A percentile compares a stretch with the other conserved stretches of the same genome.
Evolutionary conservation across 2,888 invertebrate species (phyloP).

Genomic region (Podotricha telesiphe): DNA sequence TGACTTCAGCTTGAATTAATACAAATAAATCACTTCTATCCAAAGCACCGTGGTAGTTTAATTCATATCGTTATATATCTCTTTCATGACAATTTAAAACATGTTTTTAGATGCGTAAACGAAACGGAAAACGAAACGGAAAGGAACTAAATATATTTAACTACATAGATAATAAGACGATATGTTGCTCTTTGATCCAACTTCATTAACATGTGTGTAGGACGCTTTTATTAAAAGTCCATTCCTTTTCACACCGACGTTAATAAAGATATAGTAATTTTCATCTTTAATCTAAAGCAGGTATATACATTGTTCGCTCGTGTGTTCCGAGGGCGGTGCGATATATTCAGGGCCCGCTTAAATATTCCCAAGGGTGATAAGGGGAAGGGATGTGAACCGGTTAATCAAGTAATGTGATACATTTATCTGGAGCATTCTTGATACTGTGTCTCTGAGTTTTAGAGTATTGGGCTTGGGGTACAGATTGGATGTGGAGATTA

Average conservation of each 20-base stretch:
- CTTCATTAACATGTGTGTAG: slow-evolving; percentile 16
- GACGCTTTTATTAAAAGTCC: slow-evolving; percentile 24
- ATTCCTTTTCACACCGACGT: slow-evolving; percentile 44
- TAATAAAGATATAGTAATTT: slow-evolving; percentile 75
- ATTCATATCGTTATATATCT: slow-evolving; percentile 1
- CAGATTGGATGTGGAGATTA: slow-evolving; percentile 58
- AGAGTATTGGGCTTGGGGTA: slow-evolving; percentile 74
- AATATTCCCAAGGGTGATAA: slow-evolving; percentile 82
- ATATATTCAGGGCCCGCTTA: slow-evolving; percentile 81
- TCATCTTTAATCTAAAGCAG: slow-evolving; percentile 72
- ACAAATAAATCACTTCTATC: slow-evolving; percentile 10
- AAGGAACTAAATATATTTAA: not conserved
- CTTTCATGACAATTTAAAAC: not conserved
- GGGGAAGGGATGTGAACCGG: slow-evolving; percentile 79
- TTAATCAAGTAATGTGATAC: slow-evolving; percentile 84
- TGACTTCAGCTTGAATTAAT: slow-evolving; percentile 27
- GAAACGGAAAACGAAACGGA: slow-evolving; percentile 12
- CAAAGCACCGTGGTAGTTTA: not conserved
- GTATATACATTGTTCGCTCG: slow-evolving; percentile 62
- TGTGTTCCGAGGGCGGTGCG: slow-evolving; percentile 75
- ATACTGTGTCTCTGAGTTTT: slow-evolving; percentile 77
- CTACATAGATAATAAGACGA: slow-evolving; percentile 10
- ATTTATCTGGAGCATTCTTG: slow-evolving; percentile 82
- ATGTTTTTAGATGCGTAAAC: not conserved
- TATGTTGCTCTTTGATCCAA: slow-evolving; percentile 14